Percentiles rank a stretch among this genome's conserved stretches.
Conservation (phyloP, 1,140 invertebrate genomes). For the Bombus impatiens region DNA sequence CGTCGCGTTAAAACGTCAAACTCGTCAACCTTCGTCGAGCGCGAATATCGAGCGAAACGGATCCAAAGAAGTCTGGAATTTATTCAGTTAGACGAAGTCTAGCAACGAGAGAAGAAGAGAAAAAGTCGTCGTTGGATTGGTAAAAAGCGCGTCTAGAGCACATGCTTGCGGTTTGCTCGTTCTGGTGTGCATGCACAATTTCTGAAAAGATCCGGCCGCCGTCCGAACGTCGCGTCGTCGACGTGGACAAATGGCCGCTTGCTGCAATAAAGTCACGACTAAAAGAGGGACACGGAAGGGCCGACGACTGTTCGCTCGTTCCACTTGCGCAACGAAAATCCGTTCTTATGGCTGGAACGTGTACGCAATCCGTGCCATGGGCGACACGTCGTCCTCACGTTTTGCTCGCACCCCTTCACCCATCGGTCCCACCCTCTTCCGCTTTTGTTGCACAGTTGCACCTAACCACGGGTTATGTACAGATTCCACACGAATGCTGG, state of each 20-base stretch:
- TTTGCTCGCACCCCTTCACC: slow-evolving; percentile 28
- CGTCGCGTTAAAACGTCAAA: background rate
- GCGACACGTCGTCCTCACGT: slow-evolving; percentile 25
- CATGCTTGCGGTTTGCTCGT: slow-evolving; percentile 38
- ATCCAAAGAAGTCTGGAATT: background rate
- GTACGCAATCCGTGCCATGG: slow-evolving; percentile 36
- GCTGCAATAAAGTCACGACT: slow-evolving; percentile 64
- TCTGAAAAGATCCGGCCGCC: slow-evolving; percentile 47
- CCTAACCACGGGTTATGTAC: background rate
- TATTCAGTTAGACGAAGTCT: background rate
- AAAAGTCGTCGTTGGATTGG: background rate
- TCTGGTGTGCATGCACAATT: slow-evolving; percentile 43
- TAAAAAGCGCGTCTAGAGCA: slow-evolving; percentile 40
- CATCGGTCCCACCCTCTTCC: background rate
- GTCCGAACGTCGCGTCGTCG: slow-evolving; percentile 31
- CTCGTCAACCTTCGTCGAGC: background rate
- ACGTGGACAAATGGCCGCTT: slow-evolving; percentile 64
- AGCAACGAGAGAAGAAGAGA: background rate
- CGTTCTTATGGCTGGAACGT: slow-evolving; percentile 49
- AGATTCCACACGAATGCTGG: background rate
- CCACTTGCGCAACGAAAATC: slow-evolving; percentile 46
- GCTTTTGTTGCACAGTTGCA: background rate
- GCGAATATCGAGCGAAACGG: background rate
- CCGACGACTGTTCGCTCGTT: slow-evolving; percentile 11
- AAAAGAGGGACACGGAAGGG: slow-evolving; percentile 46